Conservation (phyloP, 1,140 invertebrate species). For the Spodoptera litura region DNA sequence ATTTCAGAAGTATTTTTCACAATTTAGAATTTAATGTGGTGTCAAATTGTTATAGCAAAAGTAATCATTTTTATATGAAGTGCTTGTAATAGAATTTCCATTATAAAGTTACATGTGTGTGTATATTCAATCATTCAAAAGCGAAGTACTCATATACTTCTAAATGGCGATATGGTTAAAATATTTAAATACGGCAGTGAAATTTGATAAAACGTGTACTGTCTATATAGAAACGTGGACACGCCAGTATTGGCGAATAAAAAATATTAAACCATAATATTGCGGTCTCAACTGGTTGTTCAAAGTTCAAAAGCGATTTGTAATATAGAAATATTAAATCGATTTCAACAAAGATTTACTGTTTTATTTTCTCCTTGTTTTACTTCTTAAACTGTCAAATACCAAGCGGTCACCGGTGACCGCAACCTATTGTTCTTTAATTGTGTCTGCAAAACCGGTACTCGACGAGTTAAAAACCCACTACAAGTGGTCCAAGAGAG, state of each 20-base stretch:
- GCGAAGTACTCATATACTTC: slow-evolving; percentile 13
- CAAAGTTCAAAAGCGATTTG: slow-evolving; percentile 78
- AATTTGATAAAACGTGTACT: slow-evolving; percentile 44
- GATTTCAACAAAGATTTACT: slow-evolving; percentile 63
- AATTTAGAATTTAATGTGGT: slow-evolving; percentile 13
- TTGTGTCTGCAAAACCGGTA: too few species aligned
- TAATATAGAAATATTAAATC: slow-evolving; percentile 82
- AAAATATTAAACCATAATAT: slow-evolving; percentile 66
- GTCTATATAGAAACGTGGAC: slow-evolving; percentile 38
- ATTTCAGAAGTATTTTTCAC: slow-evolving; percentile 35
- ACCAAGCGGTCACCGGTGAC: too few species aligned
- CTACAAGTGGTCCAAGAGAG: too few species aligned
- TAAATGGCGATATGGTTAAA: slow-evolving; percentile 20
- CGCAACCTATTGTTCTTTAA: too few species aligned
- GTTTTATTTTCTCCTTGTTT: slow-evolving; percentile 43
- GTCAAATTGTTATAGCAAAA: slow-evolving; percentile 8
- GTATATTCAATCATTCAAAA: slow-evolving; percentile 12
- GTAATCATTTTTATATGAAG: slow-evolving; percentile 19
- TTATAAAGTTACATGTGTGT: neutral
- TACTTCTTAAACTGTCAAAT: too few species aligned
- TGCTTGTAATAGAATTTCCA: slow-evolving; percentile 16
- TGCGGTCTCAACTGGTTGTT: slow-evolving; percentile 75
- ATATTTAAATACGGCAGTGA: slow-evolving; percentile 38
- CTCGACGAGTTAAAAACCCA: too few species aligned
- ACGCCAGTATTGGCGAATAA: slow-evolving; percentile 41